Base-by-base conservation (phyloP, 2,888 invertebrate species). In the Meteorus cinctellus region DNA sequence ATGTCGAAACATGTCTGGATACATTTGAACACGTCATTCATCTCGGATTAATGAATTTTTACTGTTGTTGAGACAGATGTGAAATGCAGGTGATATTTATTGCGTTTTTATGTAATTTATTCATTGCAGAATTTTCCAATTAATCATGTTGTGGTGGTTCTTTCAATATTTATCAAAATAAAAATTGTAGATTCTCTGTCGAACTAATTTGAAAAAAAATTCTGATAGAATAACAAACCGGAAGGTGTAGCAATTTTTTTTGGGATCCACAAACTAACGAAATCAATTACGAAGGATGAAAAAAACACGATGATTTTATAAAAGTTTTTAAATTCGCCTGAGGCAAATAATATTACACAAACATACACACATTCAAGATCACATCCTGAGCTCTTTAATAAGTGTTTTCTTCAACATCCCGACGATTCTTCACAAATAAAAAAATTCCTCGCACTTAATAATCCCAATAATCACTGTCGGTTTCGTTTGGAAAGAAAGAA, bases 1-100 rank as follows among this genome's bases (percentile, higher is more conserved):
- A 68, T 74, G 74, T 76, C 74, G 76, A 72, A 34, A 34, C 34
- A 34, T 74, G 74, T 76, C 74, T 78, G 74, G 74, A 78, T 63
- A 59, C 45, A 71, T 76, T 72, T 78, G 74, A 76, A 78, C 68
- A 59, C 45, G 62, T 24, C 62, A 48, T 51, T 48, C 65, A 45
- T 59, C 14, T 51, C 55, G 24, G 8, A 34, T 34, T 34, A 34
- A 34, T 34, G 34, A 34, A 34, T 8, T 34, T 34, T 34, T 4
- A 34, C 34, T 34, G 0, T 34, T 34, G 8, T 34, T 34, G 34
- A 34, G 34, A 55, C 6, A 19, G 4, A 8, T 55, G 19, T 6
- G 55, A 8, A 2, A 19, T 19, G 24, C 55, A 55, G 19, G 55
- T 55, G 19, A 55, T 55, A 6, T 24, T 55, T 55, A 24, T 55